Percentiles rank a stretch among this genome's conserved stretches.
phyloP scores from a whole-genome alignment of 2,113 vertebrate genomes.

The Cathartes aura region DNA sequence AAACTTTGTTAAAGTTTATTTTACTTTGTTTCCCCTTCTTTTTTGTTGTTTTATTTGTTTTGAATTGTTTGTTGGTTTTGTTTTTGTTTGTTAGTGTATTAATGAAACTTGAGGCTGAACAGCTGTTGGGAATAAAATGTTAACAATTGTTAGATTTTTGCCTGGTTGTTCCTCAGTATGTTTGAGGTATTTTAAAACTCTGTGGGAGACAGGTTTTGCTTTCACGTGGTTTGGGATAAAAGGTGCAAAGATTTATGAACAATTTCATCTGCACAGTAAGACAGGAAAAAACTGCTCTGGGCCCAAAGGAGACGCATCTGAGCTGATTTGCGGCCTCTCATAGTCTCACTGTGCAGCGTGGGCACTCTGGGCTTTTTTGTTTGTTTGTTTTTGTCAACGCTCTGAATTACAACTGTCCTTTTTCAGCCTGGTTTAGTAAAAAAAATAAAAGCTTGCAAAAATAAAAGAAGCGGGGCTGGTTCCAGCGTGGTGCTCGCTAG shows the following conservation, averaged over 20 bases:
- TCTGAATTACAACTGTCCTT: neutral
- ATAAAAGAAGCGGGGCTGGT: neutral
- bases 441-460: neutral
- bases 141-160: slow-evolving; percentile 48
- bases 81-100: slow-evolving; percentile 40
- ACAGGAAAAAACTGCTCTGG: neutral
- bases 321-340: neutral
- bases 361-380: neutral
- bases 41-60: slow-evolving; percentile 28
- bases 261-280: fast-evolving
- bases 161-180: slow-evolving; percentile 21
- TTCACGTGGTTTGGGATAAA: neutral
- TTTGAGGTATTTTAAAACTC: neutral
- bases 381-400: neutral
- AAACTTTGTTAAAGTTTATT: slow-evolving; percentile 56
- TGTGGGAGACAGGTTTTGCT: neutral
- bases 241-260: neutral
- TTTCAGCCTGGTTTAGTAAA: neutral
- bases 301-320: neutral
- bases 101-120: slow-evolving; percentile 48
- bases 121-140: slow-evolving; percentile 66
- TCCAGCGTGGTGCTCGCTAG: neutral
- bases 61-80: neutral
- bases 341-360: neutral
- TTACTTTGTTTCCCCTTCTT: neutral